phyloP scores from a whole-genome alignment of 2,797 vertebrate species.

The Mycteria americana region DNA sequence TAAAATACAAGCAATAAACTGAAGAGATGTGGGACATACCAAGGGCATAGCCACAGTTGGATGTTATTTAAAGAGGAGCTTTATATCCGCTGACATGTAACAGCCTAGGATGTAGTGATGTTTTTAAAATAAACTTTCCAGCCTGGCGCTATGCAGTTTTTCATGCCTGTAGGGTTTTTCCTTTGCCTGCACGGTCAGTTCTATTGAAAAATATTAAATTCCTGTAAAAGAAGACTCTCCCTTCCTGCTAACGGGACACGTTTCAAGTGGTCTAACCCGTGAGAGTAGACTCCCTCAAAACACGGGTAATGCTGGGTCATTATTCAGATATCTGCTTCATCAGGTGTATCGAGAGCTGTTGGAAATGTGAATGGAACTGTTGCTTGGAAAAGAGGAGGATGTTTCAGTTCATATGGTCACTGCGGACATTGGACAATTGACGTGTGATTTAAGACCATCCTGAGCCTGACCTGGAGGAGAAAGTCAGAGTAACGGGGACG shows the following conservation, averaged over 20 bases:
- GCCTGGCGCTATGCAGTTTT: background rate
- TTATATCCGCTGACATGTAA: background rate
- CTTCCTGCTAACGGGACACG: background rate
- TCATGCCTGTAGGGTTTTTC: constrained; percentile 1
- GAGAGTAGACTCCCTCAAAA: background rate
- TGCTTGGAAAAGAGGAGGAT: background rate
- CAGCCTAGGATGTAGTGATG: background rate
- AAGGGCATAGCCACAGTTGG: background rate
- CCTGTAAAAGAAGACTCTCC: constrained; percentile 2
- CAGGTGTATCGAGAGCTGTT: background rate
- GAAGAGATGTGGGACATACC: background rate
- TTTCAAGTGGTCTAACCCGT: background rate
- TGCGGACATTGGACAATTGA: background rate
- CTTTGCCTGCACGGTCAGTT: background rate
- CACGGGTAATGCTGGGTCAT: background rate
- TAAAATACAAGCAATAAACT: background rate
- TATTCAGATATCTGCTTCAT: background rate
- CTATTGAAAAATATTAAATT: constrained; percentile 41
- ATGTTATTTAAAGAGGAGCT: constrained; percentile 17
- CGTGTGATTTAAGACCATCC: background rate
- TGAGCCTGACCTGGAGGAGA: background rate
- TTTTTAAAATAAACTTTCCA: constrained; percentile 56
- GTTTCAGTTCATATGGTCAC: background rate
- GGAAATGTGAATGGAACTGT: background rate
- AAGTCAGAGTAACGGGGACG: background rate